Base-by-base conservation (phyloP, 2,888 invertebrate genomes). In the Himalopsyche tibetana region DNA sequence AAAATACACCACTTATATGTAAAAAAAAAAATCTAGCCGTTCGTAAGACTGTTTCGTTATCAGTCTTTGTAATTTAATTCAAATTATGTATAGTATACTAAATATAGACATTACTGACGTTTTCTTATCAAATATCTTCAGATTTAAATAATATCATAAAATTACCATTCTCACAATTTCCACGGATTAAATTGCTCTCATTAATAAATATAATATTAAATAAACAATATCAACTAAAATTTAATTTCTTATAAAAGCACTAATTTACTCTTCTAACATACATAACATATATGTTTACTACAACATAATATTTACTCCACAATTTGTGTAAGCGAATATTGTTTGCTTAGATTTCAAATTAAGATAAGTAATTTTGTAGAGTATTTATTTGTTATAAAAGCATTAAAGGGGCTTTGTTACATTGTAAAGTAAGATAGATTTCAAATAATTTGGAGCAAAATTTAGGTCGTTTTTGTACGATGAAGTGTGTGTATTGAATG, bases 261-360 rank as follows among this genome's bases (percentile, higher is more conserved):
- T 63, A 8, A 63, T 19, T 63, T 17, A 56, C 17, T 17, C 56
- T 56, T 56, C 56, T 19, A 5, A 63, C 28, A 63, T 9, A 63
- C 28, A 28, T 28, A 28, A 28, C 28, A 28, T 28, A 28, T 28
- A 28, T 63, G 63, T 63, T 63, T 63, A 63, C 63, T 19, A 3
- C 5, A 63, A 63, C 63, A 63, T 63, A 63, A 63, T 63, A 63
- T 63, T 63, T 63, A 63, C 63, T 19, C 19, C 63, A 19, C 63
- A 63, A 63, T 19, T 28, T 28, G 63, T 19, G 63, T 6, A 19
- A 63, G 19, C 6, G 19, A 63, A 63, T 19, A 63, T 63, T 63
- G 63, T 63, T 19, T 63, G 63, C 63, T 63, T 63, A 63, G 19
- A 63, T 63, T 63, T 63, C 63, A 63, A 63, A 63, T 63, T 63